Conservation (phyloP, 1,140 invertebrate species). For the Hestina assimilis region DNA sequence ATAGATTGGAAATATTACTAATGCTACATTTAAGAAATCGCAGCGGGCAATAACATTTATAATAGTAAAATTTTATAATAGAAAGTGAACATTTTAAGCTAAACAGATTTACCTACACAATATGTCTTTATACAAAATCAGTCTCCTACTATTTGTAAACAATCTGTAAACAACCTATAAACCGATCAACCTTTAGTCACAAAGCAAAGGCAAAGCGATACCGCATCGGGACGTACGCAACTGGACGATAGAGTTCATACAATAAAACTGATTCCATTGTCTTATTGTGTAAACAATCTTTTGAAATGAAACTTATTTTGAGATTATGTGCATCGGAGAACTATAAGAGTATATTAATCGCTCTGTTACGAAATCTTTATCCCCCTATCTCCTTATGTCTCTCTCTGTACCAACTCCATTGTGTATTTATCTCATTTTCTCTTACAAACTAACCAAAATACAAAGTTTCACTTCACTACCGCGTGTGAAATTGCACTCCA, state of each 20-base stretch:
- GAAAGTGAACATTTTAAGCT: slow-evolving; percentile 32
- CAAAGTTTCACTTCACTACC: too few relatives aligned
- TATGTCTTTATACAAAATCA: slow-evolving; percentile 74
- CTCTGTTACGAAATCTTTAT: too few relatives aligned
- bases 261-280: neutral
- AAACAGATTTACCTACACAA: slow-evolving; percentile 39
- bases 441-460: too few relatives aligned
- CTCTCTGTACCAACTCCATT: too few relatives aligned
- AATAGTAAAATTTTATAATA: slow-evolving; percentile 28
- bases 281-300: neutral
- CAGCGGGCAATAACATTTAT: slow-evolving; percentile 36
- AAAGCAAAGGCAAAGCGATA: slow-evolving; percentile 25
- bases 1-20: slow-evolving; percentile 60
- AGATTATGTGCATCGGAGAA: too few relatives aligned
- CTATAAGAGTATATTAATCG: too few relatives aligned
- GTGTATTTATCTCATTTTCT: too few relatives aligned
- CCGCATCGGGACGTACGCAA: slow-evolving; percentile 51
- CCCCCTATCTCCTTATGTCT: too few relatives aligned
- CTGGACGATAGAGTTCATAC: slow-evolving; percentile 45
- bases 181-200: slow-evolving; percentile 39
- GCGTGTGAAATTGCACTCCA: too few relatives aligned
- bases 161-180: slow-evolving; percentile 43
- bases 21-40: neutral
- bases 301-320: too few relatives aligned
- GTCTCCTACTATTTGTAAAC: slow-evolving; percentile 75